A percentile compares a stretch with the other conserved stretches of the same genome.
Evolutionary conservation across 2,113 vertebrate species (phyloP).

Genomic region (Hucho hucho): DNA sequence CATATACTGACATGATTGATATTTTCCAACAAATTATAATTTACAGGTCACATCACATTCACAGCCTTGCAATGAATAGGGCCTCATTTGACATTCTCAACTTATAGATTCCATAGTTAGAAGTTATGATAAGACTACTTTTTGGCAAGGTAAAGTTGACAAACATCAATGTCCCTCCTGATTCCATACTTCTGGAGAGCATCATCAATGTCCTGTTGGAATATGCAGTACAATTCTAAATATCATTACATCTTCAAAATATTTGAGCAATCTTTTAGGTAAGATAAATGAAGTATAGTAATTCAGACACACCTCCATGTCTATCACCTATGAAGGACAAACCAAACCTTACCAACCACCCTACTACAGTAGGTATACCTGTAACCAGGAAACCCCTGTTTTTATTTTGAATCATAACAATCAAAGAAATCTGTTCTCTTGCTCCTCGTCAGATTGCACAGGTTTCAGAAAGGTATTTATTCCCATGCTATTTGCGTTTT

Average conservation of each 20-base stretch:
- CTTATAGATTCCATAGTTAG: neutral
- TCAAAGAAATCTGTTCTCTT: neutral
- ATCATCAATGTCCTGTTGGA: constrained; percentile 20
- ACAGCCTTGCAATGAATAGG: neutral
- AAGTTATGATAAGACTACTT: constrained; percentile 21
- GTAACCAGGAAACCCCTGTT: constrained; percentile 37
- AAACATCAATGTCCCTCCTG: constrained; percentile 33
- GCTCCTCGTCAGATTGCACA: neutral
- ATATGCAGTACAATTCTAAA: neutral
- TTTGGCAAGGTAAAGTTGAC: constrained; percentile 22
- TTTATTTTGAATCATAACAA: constrained; percentile 26
- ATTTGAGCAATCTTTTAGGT: neutral
- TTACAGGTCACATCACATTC: neutral
- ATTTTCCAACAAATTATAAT: neutral
- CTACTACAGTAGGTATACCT: neutral
- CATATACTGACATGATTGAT: neutral
- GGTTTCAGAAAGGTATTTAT: neutral
- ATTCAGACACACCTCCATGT: neutral
- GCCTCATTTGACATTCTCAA: no score
- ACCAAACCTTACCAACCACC: neutral
- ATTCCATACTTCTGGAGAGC: constrained; percentile 8
- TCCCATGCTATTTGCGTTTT: neutral
- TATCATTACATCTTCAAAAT: neutral
- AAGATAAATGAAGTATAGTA: neutral
- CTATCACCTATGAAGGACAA: neutral